Evolutionary conservation across 2,888 invertebrate species (phyloP).

Genomic region (Tryphoninae sp.): DNA sequence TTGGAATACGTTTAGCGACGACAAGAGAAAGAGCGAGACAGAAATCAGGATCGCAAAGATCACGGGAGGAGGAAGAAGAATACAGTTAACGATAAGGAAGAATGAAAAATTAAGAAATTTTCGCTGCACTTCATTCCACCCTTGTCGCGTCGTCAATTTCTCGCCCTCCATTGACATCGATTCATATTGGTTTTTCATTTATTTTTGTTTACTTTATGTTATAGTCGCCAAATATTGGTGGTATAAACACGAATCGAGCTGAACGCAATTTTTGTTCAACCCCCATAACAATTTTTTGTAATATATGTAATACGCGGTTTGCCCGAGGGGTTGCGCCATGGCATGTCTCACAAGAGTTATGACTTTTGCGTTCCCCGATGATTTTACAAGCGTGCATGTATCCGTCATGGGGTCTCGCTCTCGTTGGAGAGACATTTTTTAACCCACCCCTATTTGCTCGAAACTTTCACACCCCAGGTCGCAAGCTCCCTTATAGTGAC

Average conservation of each 20-base stretch:
- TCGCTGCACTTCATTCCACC: constrained; percentile 18
- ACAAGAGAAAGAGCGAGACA: constrained; percentile 3
- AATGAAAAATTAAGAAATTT: constrained; percentile 41
- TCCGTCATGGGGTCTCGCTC: background rate
- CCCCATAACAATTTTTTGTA: background rate
- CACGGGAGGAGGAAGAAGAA: background rate
- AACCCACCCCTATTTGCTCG: constrained; percentile 34
- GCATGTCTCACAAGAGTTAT: constrained; percentile 41
- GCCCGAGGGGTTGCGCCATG: background rate
- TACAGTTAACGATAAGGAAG: background rate
- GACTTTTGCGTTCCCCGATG: constrained; percentile 19
- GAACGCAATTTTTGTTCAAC: background rate
- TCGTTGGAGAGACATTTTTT: constrained; percentile 41
- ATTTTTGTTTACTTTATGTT: constrained; percentile 37
- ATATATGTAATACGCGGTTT: constrained; percentile 2
- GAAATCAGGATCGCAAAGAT: constrained; percentile 23
- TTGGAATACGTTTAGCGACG: constrained; percentile 44
- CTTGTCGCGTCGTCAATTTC: background rate
- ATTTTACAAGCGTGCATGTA: background rate
- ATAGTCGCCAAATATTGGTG: constrained; percentile 41
- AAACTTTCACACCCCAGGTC: constrained; percentile 1
- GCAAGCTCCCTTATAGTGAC: background rate
- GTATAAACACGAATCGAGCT: constrained; percentile 3
- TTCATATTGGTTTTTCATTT: constrained; percentile 40
- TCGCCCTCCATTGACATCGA: constrained; percentile 17